A percentile compares a stretch with the other conserved stretches of the same genome.
These are phyloP conservation scores for Amphiduros pacificus DNA, from an alignment of 2,888 invertebrate genomes.

Conservation along the genomic window DNA sequence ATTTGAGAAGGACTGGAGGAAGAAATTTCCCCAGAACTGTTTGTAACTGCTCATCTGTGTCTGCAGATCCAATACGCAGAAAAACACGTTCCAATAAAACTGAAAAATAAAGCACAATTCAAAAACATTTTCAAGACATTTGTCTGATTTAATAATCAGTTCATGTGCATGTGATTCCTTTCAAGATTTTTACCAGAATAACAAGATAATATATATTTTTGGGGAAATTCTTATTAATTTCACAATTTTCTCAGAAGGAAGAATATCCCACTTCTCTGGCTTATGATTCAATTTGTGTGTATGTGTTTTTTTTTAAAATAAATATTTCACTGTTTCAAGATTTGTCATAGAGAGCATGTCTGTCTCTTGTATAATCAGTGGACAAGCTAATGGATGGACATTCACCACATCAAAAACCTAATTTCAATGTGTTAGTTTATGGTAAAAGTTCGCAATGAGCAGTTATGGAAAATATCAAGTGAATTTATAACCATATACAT, in stretches of 20 bases:
- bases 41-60: conserved; percentile 86
- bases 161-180: too few species aligned
- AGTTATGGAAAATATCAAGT: too few species aligned
- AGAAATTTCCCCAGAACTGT: conserved; percentile 79
- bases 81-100: conserved; percentile 83
- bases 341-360: too few species aligned
- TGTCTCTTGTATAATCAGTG: too few species aligned
- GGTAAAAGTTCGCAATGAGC: conserved; percentile 18
- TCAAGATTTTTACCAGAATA: neutral
- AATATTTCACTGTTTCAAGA: conserved; percentile 1
- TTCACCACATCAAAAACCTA: neutral
- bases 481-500: too few species aligned
- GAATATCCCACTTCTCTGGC: neutral
- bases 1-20: conserved; percentile 85
- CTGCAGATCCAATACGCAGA: conserved; percentile 83
- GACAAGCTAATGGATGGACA: neutral
- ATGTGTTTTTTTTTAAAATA: conserved; percentile 29
- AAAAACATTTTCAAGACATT: neutral
- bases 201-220: neutral
- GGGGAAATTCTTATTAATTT: neutral
- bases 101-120: conserved; percentile 29
- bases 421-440: neutral
- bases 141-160: too few species aligned
- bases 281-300: neutral
- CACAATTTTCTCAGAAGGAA: neutral